phyloP scores from a whole-genome alignment of 2,113 vertebrate species.

The Scalopus aquaticus region DNA sequence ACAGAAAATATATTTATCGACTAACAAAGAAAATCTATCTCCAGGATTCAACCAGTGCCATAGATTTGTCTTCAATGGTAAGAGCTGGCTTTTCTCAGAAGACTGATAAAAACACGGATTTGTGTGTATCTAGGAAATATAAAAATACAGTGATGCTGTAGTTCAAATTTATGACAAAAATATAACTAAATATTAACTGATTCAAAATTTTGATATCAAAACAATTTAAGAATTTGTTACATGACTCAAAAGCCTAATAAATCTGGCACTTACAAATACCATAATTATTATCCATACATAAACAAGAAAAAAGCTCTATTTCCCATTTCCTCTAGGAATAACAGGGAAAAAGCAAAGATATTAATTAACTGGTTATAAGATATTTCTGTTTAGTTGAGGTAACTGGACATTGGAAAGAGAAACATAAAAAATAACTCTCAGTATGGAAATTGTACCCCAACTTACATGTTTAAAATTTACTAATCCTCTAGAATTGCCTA shows the following conservation, averaged over 20 bases:
- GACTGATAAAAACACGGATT: constrained; percentile 91
- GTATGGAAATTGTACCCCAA: not conserved
- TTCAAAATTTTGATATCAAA: constrained; percentile 8
- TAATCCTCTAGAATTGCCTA: not conserved
- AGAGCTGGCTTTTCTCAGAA: constrained; percentile 75
- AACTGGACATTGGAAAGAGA: not conserved
- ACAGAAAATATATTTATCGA: constrained; percentile 86
- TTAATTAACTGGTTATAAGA: constrained; percentile 34
- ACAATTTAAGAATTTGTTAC: constrained; percentile 18
- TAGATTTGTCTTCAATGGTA: constrained; percentile 83
- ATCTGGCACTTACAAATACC: not conserved
- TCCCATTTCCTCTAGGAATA: not conserved
- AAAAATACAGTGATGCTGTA: not conserved
- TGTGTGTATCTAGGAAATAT: constrained; percentile 83
- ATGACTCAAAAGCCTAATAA: constrained; percentile 28
- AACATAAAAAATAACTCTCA: constrained; percentile 38
- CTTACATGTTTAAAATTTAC: not conserved
- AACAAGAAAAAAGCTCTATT: not conserved
- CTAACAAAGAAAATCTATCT: constrained; percentile 89
- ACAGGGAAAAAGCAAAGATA: constrained; percentile 25
- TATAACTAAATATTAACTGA: constrained; percentile 17
- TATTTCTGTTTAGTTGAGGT: constrained; percentile 20
- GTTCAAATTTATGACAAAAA: constrained; percentile 41
- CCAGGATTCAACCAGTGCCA: constrained; percentile 87
- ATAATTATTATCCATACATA: constrained; percentile 13